Evolutionary conservation across 1,140 invertebrate genomes (phyloP).

Genomic region (Megalonaias nervosa): DNA sequence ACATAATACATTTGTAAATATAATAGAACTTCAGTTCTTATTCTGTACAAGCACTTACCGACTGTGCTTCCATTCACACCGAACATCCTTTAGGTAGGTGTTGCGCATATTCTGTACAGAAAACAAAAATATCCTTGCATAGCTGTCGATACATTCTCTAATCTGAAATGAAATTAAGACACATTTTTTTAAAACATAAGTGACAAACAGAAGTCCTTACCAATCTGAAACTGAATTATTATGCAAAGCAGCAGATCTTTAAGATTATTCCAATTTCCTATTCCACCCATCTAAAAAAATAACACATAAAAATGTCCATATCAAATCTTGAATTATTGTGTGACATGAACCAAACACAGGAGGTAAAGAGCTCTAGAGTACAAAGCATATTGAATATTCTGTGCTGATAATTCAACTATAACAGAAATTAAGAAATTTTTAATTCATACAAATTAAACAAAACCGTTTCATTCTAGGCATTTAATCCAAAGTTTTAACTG

Average conservation of each 20-base stretch:
- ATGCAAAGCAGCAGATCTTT: neutral
- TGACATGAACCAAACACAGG: no score
- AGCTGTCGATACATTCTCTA: slow-evolving; percentile 84
- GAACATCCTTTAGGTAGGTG: slow-evolving; percentile 88
- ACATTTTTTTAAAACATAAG: neutral
- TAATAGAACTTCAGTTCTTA: slow-evolving; percentile 1
- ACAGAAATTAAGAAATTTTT: no score
- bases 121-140: slow-evolving; percentile 91
- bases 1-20: slow-evolving; percentile 4
- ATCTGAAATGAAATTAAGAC: slow-evolving; percentile 72
- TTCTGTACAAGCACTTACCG: slow-evolving; percentile 65
- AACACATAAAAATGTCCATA: no score
- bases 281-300: no score
- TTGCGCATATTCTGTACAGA: slow-evolving; percentile 95
- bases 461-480: no score
- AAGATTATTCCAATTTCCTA: neutral
- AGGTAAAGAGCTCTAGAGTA: no score
- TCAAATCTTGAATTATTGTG: no score
- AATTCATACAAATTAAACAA: no score
- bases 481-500: no score
- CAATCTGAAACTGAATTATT: neutral
- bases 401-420: no score
- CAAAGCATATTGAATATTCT: no score
- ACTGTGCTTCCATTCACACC: slow-evolving; percentile 88
- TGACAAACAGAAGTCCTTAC: neutral